A percentile compares a stretch with the other conserved stretches of the same genome.
Evolutionary conservation across 2,888 invertebrate species (phyloP).

Genomic region (Drosophila imparisetae): DNA sequence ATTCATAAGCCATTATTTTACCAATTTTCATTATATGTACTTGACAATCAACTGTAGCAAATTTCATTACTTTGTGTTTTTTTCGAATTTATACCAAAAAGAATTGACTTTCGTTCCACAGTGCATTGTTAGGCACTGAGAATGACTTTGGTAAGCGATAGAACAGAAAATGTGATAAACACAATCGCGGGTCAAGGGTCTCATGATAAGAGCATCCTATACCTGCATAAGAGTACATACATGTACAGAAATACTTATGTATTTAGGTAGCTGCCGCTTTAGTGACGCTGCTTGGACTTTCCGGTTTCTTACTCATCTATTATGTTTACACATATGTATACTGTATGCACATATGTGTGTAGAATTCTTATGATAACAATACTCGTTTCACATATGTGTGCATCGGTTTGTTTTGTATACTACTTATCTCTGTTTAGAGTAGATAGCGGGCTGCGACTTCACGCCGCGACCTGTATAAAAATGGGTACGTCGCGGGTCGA

Average conservation of each 20-base stretch:
- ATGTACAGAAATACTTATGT: slow-evolving; percentile 1
- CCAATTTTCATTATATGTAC: not conserved
- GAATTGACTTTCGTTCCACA: not conserved
- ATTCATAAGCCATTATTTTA: not conserved
- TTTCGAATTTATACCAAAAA: not conserved
- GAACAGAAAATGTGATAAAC: slow-evolving; percentile 45
- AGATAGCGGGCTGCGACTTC: slow-evolving; percentile 31
- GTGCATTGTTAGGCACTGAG: not conserved
- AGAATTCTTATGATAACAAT: slow-evolving; percentile 38
- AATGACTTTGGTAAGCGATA: slow-evolving; percentile 29
- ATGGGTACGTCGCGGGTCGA: slow-evolving; percentile 24
- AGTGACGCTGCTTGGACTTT: slow-evolving; percentile 27
- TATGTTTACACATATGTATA: not conserved
- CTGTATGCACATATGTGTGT: slow-evolving; percentile 3
- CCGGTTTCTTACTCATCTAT: slow-evolving; percentile 13
- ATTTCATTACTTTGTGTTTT: not conserved
- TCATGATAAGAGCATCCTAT: slow-evolving; percentile 30
- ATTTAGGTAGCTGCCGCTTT: slow-evolving; percentile 12
- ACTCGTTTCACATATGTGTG: slow-evolving; percentile 19
- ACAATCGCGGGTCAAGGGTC: slow-evolving; percentile 39
- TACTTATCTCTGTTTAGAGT: slow-evolving; percentile 52
- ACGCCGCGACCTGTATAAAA: slow-evolving; percentile 59
- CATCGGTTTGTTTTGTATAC: slow-evolving; percentile 17
- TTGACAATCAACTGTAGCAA: not conserved
- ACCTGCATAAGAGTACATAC: slow-evolving; percentile 10